Evolutionary conservation across 2,113 vertebrate genomes (phyloP), one percentile per base, ranked within the genome.

Genomic region (Ariopsis seemanni): DNA sequence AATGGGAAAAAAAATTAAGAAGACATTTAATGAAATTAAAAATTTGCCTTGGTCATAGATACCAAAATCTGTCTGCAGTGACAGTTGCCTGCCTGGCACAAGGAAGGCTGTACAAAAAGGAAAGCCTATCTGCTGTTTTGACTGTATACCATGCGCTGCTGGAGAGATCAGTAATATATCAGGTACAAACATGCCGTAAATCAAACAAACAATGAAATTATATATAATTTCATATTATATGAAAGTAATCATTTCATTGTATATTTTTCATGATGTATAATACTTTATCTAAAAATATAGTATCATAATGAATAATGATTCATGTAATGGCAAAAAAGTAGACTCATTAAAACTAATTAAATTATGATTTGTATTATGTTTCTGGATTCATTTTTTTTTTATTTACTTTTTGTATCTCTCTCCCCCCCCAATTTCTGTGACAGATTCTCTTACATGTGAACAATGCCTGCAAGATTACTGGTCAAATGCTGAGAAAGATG

Each of bases 81-180:
- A 90, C 72, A 91, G 88, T 50, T 92, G 91, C 10, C 87, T 75
- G 25, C 86, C 88, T 74, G 91, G 91, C 10, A 90, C 87, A 63
- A 83, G 91, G 34, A 91, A 92, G 30, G 89, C 90, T 57, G 86
- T 81, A 9, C 87, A 90, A 84, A 88, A 89, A 89, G 90, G 91
- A 85, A 91, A 80, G 50, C 90, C 87, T n/a, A 62, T 90, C 30
- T 92, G 92, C 69, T 92, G 92, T 79, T 92, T 89, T 89, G 91
- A 92, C 88, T 92, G 92, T 58, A 89, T 92, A 55, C 88, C 88
- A 67, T 92, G 92, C 86, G 89, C 91, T 62, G 91, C 89, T 77
- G 92, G 91, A 78, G 91, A 92, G 65, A 91, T 91, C 80, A 92
- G 88, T 75, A 92, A 92, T 57, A 50, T 42, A 7, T 90, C 91